These are phyloP conservation scores for Calameuta idolon DNA, from an alignment of 2,888 invertebrate genomes.

Conservation along the genomic window DNA sequence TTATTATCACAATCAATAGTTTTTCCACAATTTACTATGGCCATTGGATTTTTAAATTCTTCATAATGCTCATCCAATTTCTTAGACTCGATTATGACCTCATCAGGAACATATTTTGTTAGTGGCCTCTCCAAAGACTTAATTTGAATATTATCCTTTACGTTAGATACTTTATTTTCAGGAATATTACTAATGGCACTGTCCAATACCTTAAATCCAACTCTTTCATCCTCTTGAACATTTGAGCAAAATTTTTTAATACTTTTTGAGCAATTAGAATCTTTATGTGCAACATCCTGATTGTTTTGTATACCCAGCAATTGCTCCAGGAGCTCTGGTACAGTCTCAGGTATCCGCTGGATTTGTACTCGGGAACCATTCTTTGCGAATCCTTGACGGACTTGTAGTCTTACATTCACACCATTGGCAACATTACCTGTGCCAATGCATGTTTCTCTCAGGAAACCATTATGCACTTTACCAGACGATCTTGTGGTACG, in stretches of 20 bases:
- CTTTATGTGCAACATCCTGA: background rate
- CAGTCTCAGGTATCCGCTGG: constrained; percentile 3
- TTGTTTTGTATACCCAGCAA: constrained; percentile 3
- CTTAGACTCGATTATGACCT: background rate
- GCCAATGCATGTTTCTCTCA: background rate
- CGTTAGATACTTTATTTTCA: background rate
- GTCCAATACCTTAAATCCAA: background rate
- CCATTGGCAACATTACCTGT: background rate
- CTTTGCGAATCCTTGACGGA: background rate
- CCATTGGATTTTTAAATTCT: background rate
- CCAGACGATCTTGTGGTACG: constrained; percentile 13
- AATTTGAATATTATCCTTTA: background rate
- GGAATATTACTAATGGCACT: background rate
- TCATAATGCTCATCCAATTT: background rate
- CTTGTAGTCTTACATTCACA: background rate
- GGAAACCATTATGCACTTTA: background rate
- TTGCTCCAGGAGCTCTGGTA: constrained; percentile 15
- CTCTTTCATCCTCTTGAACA: background rate
- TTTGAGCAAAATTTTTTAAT: background rate
- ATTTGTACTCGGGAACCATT: background rate
- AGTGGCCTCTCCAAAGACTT: background rate
- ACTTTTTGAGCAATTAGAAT: background rate
- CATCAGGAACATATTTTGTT: background rate
- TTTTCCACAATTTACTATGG: background rate
- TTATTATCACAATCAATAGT: background rate